phyloP scores from a whole-genome alignment of 2,888 invertebrate species.

The Apotomis betuletana region DNA sequence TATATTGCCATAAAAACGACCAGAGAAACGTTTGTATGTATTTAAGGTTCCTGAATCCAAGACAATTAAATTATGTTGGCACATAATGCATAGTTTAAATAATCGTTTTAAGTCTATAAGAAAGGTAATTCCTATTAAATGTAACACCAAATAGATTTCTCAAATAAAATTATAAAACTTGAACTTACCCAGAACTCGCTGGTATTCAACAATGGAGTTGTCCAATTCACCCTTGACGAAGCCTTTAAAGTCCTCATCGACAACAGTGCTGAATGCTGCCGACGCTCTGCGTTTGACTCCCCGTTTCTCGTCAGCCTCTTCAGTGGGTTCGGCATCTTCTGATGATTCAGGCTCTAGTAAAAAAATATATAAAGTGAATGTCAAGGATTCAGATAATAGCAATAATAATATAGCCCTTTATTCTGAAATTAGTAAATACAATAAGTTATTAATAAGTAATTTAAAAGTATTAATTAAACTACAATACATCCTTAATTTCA shows the following conservation, averaged over 20 bases:
- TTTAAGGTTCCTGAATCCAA: too few relatives aligned
- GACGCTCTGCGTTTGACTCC: slow-evolving; percentile 74
- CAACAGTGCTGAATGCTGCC: slow-evolving; percentile 65
- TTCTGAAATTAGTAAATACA: too few relatives aligned
- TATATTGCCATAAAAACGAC: too few relatives aligned
- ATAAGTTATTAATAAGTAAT: too few relatives aligned
- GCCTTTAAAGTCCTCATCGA: slow-evolving; percentile 68
- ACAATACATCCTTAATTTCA: too few relatives aligned
- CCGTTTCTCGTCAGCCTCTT: slow-evolving; percentile 49
- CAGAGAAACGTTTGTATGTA: too few relatives aligned
- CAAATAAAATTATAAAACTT: background rate
- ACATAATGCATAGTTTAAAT: too few relatives aligned
- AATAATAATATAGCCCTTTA: too few relatives aligned
- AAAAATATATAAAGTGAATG: background rate
- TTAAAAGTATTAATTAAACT: too few relatives aligned
- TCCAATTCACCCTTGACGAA: slow-evolving; percentile 61
- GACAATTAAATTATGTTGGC: too few relatives aligned
- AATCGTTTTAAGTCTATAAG: too few relatives aligned
- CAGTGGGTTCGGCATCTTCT: slow-evolving; percentile 21
- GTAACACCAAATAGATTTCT: background rate
- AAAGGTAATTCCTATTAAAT: too few relatives aligned
- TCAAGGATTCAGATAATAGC: background rate
- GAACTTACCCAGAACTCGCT: slow-evolving; percentile 64
- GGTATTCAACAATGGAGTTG: slow-evolving; percentile 57
- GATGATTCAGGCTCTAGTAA: slow-evolving; percentile 5